Evolutionary conservation across 2,888 invertebrate species (phyloP), one percentile per base, ranked within the genome.

Genomic region (Entomobrya multifasciata): DNA sequence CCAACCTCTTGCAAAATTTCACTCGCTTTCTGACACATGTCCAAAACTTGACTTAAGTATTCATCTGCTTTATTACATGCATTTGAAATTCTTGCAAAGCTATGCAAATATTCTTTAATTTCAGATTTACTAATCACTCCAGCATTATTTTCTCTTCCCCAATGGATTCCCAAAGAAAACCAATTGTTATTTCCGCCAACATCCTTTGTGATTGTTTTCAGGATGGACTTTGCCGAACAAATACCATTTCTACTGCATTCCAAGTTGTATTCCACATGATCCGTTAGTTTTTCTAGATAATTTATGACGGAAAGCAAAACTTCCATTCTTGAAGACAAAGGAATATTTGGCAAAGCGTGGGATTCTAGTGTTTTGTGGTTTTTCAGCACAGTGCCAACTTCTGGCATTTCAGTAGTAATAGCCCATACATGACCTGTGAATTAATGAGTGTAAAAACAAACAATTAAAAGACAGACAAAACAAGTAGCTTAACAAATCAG

Each of bases 381-480:
- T 25, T 67, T 65, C 3, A 79, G 49, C 10, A 79, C 3, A 65
- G 60, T 49, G 2, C 79, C 79, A 11, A 79, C 13, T 4, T 49
- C 36, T 1, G 79, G 79, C 3, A 49, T n/a, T 1, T 67, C 79
- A 30, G 30, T 44, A 3, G 8, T 25, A 20, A 79, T 11, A 0
- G 79, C 67, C 79, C 79, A 79, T 13, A 79, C 79, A 30, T 79
- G 79, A 2, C 79, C 65, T 49, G 17, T 2, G 10, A 41, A 25
- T 11, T n/a, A n/a, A n/a, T n/a, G n/a, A n/a, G n/a, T n/a, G n/a
- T n/a, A n/a, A n/a, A n/a, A n/a, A n/a, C n/a, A n/a, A n/a, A n/a
- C n/a, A n/a, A n/a, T n/a, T n/a, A n/a, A n/a, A n/a, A n/a, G n/a
- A n/a, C n/a, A n/a, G n/a, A n/a, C n/a, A n/a, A n/a, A n/a, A 62